Conservation (phyloP, 1,140 invertebrate species). For the Homarus americanus region DNA sequence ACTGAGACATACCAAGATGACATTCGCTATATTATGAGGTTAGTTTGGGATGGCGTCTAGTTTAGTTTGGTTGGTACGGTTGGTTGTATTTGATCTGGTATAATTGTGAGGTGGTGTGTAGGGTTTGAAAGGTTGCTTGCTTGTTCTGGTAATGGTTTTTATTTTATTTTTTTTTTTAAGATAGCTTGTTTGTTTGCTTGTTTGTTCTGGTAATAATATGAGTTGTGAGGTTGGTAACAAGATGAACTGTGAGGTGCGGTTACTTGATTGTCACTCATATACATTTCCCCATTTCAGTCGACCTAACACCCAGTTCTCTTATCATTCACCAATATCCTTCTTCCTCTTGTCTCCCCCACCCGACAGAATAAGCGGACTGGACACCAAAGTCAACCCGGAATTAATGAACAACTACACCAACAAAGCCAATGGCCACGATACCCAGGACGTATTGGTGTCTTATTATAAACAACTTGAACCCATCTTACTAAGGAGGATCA, state of each 20-base stretch:
- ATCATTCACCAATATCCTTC: background rate
- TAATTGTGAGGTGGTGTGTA: too few relatives aligned
- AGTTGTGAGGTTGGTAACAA: too few relatives aligned
- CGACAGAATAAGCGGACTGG: conserved; percentile 28
- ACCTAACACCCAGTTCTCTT: background rate
- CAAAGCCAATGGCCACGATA: conserved; percentile 32
- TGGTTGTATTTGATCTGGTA: too few relatives aligned
- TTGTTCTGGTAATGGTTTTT: too few relatives aligned
- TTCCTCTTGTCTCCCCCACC: background rate
- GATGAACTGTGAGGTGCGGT: too few relatives aligned
- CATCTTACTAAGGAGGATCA: background rate
- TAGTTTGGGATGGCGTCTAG: background rate
- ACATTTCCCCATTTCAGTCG: background rate
- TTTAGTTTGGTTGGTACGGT: background rate
- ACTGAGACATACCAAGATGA: conserved; percentile 33
- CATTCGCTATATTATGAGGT: conserved; percentile 40
- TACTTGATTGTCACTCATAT: background rate
- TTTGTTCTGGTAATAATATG: too few relatives aligned
- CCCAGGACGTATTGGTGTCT: background rate
- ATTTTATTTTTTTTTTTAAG: too few relatives aligned
- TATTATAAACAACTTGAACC: conserved; percentile 24
- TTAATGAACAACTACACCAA: conserved; percentile 9
- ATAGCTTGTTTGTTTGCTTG: too few relatives aligned
- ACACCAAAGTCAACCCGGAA: background rate
- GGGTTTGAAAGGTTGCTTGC: too few relatives aligned